A percentile compares a stretch with the other conserved stretches of the same genome.
These are phyloP conservation scores for Tyto alba DNA, from an alignment of 2,113 vertebrate species.

Conservation along the genomic window DNA sequence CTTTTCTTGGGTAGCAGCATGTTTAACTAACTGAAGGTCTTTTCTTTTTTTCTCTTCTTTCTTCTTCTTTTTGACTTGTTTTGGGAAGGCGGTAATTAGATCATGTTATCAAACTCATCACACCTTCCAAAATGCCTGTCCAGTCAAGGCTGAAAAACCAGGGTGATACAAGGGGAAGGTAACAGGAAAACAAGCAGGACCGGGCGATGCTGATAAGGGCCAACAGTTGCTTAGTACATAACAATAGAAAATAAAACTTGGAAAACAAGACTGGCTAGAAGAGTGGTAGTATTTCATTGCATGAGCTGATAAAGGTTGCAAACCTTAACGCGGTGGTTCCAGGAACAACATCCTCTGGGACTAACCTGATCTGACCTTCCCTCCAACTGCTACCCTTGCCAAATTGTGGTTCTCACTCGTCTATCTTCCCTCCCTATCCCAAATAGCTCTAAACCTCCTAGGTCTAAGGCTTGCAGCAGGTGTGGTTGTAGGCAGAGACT, in stretches of 20 bases:
- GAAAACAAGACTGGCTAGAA: background rate
- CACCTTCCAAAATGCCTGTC: background rate
- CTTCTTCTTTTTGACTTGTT: background rate
- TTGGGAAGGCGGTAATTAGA: background rate
- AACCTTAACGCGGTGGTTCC: background rate
- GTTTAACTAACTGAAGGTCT: conserved; percentile 2
- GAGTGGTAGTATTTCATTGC: background rate
- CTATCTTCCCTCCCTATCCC: background rate
- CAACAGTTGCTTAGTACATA: background rate
- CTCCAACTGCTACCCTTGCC: background rate
- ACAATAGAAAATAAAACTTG: conserved; percentile 28
- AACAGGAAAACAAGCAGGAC: conserved; percentile 5
- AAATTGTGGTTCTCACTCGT: background rate
- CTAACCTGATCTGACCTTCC: background rate
- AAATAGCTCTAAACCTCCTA: background rate
- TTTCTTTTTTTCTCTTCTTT: background rate
- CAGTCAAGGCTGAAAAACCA: background rate
- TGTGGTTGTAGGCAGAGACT: background rate
- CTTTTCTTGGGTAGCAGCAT: background rate
- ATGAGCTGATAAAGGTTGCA: background rate
- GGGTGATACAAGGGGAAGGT: background rate
- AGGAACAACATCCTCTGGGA: background rate
- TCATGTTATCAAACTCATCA: background rate
- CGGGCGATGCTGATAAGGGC: background rate
- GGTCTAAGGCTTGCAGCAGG: background rate